Evolutionary conservation across 1,140 invertebrate species (phyloP), one percentile per base, ranked within the genome.

Genomic region (Geopemphigus sp.): DNA sequence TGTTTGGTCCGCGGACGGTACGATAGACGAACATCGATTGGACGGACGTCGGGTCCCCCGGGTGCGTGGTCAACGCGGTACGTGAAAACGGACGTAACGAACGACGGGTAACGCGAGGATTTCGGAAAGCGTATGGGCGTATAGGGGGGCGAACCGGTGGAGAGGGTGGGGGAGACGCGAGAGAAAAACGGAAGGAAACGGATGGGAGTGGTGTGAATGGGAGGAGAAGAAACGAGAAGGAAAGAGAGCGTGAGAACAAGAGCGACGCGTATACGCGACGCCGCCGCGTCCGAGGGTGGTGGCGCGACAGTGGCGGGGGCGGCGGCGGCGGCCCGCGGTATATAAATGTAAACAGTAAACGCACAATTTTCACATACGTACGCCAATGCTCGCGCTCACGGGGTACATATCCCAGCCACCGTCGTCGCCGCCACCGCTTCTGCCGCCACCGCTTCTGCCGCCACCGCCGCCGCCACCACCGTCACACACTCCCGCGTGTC

Each of bases 371-470:
- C 24, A 63, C 74, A 63, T 57, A 78, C 57, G 57, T 32, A 78
- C 74, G 57, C 5, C 74, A 78, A 78, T 63, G 74, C 74, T 59
- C 74, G 57, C 57, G 74, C 74, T 24, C 57, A 78, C 74, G 57
- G 56, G 74, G 74, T 78, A 78, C 74, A 61, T 22, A 47, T 56
- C 29, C 72, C 54, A 45, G 54, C 54, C 56, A 14, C 22, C 8
- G 47, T 14, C 47, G 39, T 45, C 22, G n/a, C n/a, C n/a, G n/a
- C n/a, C n/a, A n/a, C n/a, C n/a, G n/a, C n/a, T n/a, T n/a, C n/a
- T n/a, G n/a, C n/a, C n/a, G n/a, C n/a, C n/a, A n/a, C n/a, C n/a
- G n/a, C n/a, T n/a, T n/a, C n/a, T n/a, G n/a, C n/a, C n/a, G n/a
- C n/a, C n/a, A n/a, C n/a, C n/a, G n/a, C n/a, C n/a, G n/a, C n/a